A percentile compares a stretch with the other conserved stretches of the same genome.
phyloP scores from a whole-genome alignment of 2,797 vertebrate genomes.

The Urosaurus nigricauda region DNA sequence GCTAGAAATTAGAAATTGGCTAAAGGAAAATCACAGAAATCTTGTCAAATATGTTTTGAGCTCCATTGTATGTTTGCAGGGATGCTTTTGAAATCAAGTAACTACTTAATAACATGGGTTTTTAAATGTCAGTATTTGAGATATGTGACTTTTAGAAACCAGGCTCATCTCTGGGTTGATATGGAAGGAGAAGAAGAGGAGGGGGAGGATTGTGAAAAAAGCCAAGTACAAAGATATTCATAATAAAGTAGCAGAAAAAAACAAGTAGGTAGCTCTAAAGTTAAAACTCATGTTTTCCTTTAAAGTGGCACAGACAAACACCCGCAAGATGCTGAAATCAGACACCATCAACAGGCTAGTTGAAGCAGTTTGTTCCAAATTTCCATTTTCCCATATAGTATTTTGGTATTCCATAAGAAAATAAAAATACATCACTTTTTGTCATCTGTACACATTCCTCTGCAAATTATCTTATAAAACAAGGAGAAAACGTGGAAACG shows the following conservation, averaged over 20 bases:
- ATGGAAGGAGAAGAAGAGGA: constrained; percentile 44
- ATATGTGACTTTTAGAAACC: constrained; percentile 2
- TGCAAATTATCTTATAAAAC: constrained; percentile 89
- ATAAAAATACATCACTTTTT: constrained; percentile 90
- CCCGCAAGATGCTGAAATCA: constrained; percentile 68
- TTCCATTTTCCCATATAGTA: constrained; percentile 82
- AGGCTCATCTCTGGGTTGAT: constrained; percentile 35
- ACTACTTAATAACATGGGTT: constrained; percentile 53
- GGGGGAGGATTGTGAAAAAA: constrained; percentile 41
- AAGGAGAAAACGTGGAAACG: constrained; percentile 84
- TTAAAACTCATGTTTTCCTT: constrained; percentile 69
- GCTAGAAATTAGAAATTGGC: neutral
- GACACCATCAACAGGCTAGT: constrained; percentile 73
- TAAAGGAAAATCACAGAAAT: neutral
- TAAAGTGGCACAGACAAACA: constrained; percentile 68
- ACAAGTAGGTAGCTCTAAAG: constrained; percentile 73
- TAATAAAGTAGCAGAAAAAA: constrained; percentile 66
- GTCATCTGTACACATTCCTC: constrained; percentile 87
- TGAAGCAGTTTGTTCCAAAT: constrained; percentile 78
- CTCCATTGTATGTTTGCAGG: constrained; percentile 23
- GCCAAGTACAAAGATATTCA: constrained; percentile 75
- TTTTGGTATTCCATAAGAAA: constrained; percentile 90
- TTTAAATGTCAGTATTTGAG: constrained; percentile 29
- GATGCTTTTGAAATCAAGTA: constrained; percentile 22
- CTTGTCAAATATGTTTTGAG: neutral